Evolutionary conservation across 2,888 invertebrate genomes (phyloP).

Genomic region (Abrostola tripartita): DNA sequence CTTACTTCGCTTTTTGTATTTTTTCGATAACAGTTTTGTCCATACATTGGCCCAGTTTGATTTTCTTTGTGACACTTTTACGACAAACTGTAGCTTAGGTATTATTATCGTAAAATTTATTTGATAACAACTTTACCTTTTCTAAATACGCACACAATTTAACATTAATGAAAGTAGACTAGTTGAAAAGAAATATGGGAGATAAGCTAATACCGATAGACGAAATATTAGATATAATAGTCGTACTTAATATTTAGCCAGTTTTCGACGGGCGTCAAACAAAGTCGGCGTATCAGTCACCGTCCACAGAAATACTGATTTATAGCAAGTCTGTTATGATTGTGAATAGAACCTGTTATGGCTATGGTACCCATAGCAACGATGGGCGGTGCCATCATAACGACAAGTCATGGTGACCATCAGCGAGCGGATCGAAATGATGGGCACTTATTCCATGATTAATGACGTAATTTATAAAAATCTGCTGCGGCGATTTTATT

Average conservation of each 20-base stretch:
- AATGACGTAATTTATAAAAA: conserved; percentile 4
- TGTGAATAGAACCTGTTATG: conserved; percentile 72
- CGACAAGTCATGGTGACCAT: conserved; percentile 67
- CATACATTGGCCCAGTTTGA: conserved; percentile 90
- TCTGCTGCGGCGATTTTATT: not conserved
- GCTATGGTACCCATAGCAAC: conserved; percentile 75
- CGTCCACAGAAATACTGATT: conserved; percentile 59
- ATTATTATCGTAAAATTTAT: not conserved
- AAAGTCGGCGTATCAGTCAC: conserved; percentile 33
- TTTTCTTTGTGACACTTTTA: conserved; percentile 36
- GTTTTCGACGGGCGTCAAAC: conserved; percentile 25
- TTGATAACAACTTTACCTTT: not conserved
- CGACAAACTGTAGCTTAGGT: conserved; percentile 10
- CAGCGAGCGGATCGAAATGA: conserved; percentile 45
- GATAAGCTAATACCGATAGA: not conserved
- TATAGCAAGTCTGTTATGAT: conserved; percentile 62
- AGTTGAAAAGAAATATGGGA: not conserved
- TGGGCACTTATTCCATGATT: conserved; percentile 26
- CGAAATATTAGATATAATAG: not conserved
- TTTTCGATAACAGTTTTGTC: conserved; percentile 87
- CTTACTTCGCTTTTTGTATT: conserved; percentile 77
- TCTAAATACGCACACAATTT: not conserved
- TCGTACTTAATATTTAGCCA: conserved; percentile 14
- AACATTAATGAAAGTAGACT: not conserved
- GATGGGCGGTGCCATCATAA: conserved; percentile 58